Conservation (phyloP, 1,140 invertebrate genomes). For the Agrilus planipennis region DNA sequence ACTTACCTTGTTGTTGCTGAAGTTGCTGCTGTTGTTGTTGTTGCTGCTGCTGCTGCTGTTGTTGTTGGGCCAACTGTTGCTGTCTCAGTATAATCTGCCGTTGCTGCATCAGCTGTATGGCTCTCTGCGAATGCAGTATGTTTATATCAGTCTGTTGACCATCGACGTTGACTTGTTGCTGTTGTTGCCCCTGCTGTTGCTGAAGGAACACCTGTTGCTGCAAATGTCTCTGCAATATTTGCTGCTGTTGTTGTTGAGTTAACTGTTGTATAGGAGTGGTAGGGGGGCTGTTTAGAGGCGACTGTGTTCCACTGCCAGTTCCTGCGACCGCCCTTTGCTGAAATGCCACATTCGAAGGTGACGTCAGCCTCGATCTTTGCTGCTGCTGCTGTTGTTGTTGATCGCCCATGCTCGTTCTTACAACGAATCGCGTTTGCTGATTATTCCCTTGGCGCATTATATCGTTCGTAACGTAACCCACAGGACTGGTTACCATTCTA, state of each 20-base stretch:
- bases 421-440: constrained; percentile 32
- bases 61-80: constrained; percentile 25
- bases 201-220: constrained; percentile 27
- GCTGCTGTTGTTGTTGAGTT: constrained; percentile 23
- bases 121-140: constrained; percentile 22
- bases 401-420: constrained; percentile 18
- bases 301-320: constrained; percentile 27
- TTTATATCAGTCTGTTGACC: constrained; percentile 12
- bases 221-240: constrained; percentile 28
- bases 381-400: no score
- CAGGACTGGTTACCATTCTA: constrained; percentile 41
- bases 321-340: constrained; percentile 30
- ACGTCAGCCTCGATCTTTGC: constrained; percentile 18
- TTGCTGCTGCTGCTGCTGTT: constrained; percentile 26
- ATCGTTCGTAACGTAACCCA: constrained; percentile 36
- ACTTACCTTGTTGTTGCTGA: no score
- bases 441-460: constrained; percentile 30
- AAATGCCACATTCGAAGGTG: constrained; percentile 21
- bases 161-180: constrained; percentile 14
- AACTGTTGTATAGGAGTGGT: constrained; percentile 14
- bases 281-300: constrained; percentile 30
- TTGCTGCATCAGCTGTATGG: constrained; percentile 34
- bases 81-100: constrained; percentile 33
- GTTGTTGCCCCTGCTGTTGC: constrained; percentile 17
- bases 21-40: constrained; percentile 35